Conservation (phyloP, 2,797 vertebrate species). For the Erithacus rubecula region DNA sequence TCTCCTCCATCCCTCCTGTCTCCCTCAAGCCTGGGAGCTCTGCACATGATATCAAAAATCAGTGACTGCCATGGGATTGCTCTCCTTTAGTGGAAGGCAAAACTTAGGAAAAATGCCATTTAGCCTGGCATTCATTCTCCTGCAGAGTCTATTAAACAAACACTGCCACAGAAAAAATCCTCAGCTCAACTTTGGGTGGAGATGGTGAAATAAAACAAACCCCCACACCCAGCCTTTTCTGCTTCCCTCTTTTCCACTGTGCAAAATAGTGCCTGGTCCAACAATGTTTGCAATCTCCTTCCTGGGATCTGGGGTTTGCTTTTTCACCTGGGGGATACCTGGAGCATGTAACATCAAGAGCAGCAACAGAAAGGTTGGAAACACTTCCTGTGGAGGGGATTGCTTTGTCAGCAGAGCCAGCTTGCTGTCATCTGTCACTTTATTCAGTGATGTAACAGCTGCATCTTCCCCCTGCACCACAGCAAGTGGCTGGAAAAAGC, state of each 20-base stretch:
- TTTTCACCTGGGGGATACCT: background rate
- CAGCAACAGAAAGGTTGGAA: background rate
- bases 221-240: background rate
- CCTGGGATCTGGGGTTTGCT: background rate
- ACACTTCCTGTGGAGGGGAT: background rate
- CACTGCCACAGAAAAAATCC: background rate
- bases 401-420: background rate
- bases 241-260: background rate
- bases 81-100: background rate
- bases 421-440: background rate
- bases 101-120: background rate
- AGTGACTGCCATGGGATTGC: rapidly evolving
- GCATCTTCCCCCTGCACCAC: background rate
- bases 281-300: background rate
- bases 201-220: background rate
- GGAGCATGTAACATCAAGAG: background rate
- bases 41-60: too few species aligned
- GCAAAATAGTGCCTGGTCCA: background rate
- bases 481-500: background rate
- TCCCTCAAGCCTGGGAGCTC: background rate
- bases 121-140: background rate
- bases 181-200: conserved; percentile 26
- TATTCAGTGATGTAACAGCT: background rate
- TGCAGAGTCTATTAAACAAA: conserved; percentile 2
- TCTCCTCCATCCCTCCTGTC: background rate